These are phyloP conservation scores for Lysiphlebus fabarum DNA, from an alignment of 1,140 invertebrate species.

Conservation along the genomic window DNA sequence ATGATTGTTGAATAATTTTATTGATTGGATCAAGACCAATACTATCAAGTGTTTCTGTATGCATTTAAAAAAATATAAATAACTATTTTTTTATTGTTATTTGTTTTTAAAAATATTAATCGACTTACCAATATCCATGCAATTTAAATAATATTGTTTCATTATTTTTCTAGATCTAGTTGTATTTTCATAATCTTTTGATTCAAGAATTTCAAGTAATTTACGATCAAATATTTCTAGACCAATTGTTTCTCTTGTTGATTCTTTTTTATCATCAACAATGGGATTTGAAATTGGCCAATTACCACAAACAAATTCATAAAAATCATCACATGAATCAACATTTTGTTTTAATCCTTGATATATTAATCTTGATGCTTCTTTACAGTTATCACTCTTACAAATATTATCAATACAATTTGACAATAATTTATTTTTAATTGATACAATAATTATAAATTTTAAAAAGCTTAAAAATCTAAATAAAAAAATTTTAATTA, in stretches of 20 bases:
- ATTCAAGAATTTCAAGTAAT: neutral
- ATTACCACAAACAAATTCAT: conserved; percentile 2
- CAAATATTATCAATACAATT: no score
- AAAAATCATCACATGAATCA: conserved; percentile 10
- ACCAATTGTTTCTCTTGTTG: neutral
- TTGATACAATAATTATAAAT: no score
- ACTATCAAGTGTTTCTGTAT: neutral
- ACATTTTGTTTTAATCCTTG: neutral
- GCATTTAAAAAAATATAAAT: neutral
- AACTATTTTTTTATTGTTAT: neutral
- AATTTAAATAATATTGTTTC: neutral
- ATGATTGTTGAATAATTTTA: neutral
- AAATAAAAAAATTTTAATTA: no score
- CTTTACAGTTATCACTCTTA: no score
- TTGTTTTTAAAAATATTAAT: no score
- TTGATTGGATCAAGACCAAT: neutral
- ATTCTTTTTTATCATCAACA: neutral
- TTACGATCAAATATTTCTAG: neutral
- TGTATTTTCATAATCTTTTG: no score
- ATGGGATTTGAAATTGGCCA: neutral
- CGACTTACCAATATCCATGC: neutral
- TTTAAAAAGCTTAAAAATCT: no score
- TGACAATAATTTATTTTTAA: no score
- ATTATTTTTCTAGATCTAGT: neutral
- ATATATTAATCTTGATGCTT: neutral